phyloP scores from a whole-genome alignment of 2,113 vertebrate genomes.

The Seriola rivoliana region DNA sequence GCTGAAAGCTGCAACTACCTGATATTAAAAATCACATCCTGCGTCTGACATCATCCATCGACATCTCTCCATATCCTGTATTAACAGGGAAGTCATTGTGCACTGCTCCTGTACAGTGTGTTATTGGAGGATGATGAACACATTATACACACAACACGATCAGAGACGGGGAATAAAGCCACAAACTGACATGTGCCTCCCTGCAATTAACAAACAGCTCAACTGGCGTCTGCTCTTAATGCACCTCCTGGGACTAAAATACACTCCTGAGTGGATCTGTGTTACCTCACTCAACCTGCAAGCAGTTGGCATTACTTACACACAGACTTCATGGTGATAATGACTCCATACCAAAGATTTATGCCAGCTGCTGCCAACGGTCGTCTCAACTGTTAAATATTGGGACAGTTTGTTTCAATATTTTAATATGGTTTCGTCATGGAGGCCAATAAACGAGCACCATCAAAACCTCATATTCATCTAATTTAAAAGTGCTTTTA shows the following conservation, averaged over 20 bases:
- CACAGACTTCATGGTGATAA: neutral
- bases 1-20: neutral
- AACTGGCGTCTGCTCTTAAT: slow-evolving; percentile 28
- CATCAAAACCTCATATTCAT: neutral
- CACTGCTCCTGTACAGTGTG: neutral
- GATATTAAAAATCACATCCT: neutral
- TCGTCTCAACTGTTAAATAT: neutral
- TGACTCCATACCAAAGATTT: neutral
- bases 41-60: neutral
- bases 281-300: slow-evolving; percentile 51
- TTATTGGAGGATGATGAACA: neutral
- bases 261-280: slow-evolving; percentile 51
- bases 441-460: neutral
- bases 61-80: neutral
- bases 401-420: neutral
- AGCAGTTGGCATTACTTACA: slow-evolving; percentile 12
- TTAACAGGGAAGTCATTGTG: neutral
- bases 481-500: slow-evolving; percentile 1
- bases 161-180: slow-evolving; percentile 18
- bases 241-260: slow-evolving; percentile 50
- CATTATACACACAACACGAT: neutral
- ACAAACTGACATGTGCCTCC: slow-evolving; percentile 4
- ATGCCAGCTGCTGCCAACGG: neutral
- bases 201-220: slow-evolving; percentile 23
- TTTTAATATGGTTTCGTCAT: slow-evolving; percentile 20